These are phyloP conservation scores for Megalopta genalis DNA, from an alignment of 1,140 invertebrate species.

Conservation along the genomic window DNA sequence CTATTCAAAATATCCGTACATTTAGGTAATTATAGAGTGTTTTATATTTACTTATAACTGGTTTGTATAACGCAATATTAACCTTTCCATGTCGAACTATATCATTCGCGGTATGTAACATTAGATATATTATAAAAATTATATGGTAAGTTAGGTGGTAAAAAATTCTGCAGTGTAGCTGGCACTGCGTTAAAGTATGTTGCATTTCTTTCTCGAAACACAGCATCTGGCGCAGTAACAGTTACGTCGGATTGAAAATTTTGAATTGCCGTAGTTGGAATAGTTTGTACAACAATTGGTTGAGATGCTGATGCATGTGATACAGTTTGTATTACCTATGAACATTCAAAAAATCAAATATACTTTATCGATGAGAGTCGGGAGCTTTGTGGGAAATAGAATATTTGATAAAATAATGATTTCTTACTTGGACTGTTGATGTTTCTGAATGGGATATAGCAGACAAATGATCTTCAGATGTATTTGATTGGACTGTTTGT, in stretches of 20 bases:
- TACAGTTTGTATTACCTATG: conserved; percentile 74
- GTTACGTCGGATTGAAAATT: conserved; percentile 69
- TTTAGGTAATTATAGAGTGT: conserved; percentile 6
- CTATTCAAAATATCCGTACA: not conserved
- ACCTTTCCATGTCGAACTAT: conserved; percentile 72
- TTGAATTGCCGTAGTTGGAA: conserved; percentile 71
- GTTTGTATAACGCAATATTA: conserved; percentile 7
- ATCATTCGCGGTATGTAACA: conserved; percentile 69
- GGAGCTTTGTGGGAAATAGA: not conserved
- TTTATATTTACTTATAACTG: conserved; percentile 20
- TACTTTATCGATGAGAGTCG: not conserved
- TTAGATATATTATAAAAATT: conserved; percentile 78
- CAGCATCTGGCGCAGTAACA: conserved; percentile 64
- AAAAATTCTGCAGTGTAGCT: conserved; percentile 70
- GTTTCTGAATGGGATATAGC: conserved; percentile 60
- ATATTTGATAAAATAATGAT: conserved; percentile 27
- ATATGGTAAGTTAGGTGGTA: conserved; percentile 75
- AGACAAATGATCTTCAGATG: conserved; percentile 44
- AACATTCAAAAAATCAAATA: not conserved
- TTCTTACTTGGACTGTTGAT: conserved; percentile 70
- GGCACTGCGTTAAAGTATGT: conserved; percentile 74
- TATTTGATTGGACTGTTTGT: conserved; percentile 51
- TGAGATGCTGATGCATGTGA: conserved; percentile 68
- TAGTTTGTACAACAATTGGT: conserved; percentile 74
- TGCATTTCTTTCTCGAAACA: conserved; percentile 70